Evolutionary conservation across 2,113 vertebrate genomes (phyloP), one percentile per base, ranked within the genome.

Genomic region (human (Homo sapiens)): DNA sequence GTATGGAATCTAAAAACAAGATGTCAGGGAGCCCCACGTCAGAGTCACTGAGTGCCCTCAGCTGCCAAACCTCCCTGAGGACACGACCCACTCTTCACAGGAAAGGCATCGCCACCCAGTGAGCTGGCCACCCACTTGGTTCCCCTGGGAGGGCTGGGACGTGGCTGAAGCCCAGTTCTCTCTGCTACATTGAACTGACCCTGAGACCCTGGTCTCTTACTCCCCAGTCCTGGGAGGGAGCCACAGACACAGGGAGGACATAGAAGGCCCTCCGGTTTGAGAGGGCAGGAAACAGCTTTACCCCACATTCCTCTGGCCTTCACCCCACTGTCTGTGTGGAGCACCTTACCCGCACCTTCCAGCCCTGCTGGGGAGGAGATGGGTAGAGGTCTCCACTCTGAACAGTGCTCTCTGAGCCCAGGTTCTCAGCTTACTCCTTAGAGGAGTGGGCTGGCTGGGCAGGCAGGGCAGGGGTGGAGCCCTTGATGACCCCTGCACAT

Each of bases 1-100:
- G 93, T 99, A 99, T 98, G 99, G 99, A 99, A 99, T 99, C 99
- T 99, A 68, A 98, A 50, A 98, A 98, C 86, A 68, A 98, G 95
- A 98, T 7, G 43, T 22, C 23, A 32, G 30, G 75, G 70, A 84
- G 66, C 4, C 80, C 50, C 0, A 0, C 4, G 85, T 96, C 30
- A 91, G 86, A 80, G 68, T 95, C 66, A 22, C 78, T 30, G 12
- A 64, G 61, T 64, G 61, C 27, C 68, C 87, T 80, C 23, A 20
- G 38, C 64, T 73, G 85, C 61, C 68, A 75, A 89, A 89, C 32
- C n/a, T 73, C 57, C 38, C 1, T 32, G 70, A 82, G 45, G 79
- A 82, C 22, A 64, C 2, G 20, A 40, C 0, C 85, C 40, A 64
- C 8, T 48, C 61, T 52, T 40, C 13, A 8, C 4, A 55, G 70